Evolutionary conservation across 2,888 invertebrate species (phyloP).

Genomic region (Geotrupes spiniger): DNA sequence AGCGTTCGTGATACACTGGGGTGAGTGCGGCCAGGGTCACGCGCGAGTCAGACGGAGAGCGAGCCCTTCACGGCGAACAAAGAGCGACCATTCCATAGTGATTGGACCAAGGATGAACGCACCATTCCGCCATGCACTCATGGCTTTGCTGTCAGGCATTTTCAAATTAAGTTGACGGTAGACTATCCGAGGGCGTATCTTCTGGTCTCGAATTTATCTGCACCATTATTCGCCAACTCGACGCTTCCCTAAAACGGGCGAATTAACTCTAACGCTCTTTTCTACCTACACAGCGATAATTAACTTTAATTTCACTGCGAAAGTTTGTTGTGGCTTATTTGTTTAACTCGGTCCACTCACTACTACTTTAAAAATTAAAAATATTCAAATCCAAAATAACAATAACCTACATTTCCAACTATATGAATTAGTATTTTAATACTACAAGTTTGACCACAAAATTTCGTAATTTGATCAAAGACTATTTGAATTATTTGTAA

Average conservation of each 20-base stretch:
- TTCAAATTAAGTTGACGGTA: slow-evolving; percentile 22
- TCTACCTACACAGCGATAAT: too few relatives aligned
- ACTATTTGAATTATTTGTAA: too few relatives aligned
- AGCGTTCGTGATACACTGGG: slow-evolving; percentile 14
- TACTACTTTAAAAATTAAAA: too few relatives aligned
- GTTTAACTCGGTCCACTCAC: too few relatives aligned
- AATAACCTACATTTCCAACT: too few relatives aligned
- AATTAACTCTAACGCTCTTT: too few relatives aligned
- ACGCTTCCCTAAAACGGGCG: neutral
- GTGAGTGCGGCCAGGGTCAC: slow-evolving; percentile 10
- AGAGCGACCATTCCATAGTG: slow-evolving; percentile 26
- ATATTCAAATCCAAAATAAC: too few relatives aligned
- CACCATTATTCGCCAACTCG: neutral
- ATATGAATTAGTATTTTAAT: too few relatives aligned
- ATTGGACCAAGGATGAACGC: slow-evolving; percentile 32
- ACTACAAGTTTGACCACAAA: too few relatives aligned
- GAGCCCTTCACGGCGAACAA: slow-evolving; percentile 11
- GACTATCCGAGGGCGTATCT: slow-evolving; percentile 12
- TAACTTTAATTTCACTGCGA: too few relatives aligned
- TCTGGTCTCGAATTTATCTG: slow-evolving; percentile 9
- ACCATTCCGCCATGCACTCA: slow-evolving; percentile 27
- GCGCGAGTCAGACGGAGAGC: slow-evolving; percentile 11
- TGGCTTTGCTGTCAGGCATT: slow-evolving; percentile 28
- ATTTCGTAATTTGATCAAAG: too few relatives aligned
- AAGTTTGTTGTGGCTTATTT: too few relatives aligned